Evolutionary conservation across 2,797 vertebrate species (phyloP).

Genomic region (Gymnoscopelus braueri): DNA sequence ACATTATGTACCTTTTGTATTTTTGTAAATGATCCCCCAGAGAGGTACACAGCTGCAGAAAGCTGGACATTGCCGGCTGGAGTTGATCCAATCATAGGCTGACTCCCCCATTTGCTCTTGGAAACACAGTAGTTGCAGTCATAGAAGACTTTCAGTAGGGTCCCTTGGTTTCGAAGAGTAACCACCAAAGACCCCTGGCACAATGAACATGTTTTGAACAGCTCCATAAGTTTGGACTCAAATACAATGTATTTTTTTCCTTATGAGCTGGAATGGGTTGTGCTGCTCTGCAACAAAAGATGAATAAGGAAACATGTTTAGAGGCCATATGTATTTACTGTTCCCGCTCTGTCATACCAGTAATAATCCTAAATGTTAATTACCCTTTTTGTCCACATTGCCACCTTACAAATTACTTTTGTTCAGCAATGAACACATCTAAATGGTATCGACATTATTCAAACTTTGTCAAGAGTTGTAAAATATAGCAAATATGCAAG

Average conservation of each 20-base stretch:
- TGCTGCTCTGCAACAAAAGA: background rate
- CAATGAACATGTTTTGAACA: constrained; percentile 8
- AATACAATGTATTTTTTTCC: background rate
- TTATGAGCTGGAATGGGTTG: background rate
- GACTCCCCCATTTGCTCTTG: constrained; percentile 13
- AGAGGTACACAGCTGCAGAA: constrained; percentile 13
- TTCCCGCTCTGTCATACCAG: no score
- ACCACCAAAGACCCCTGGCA: background rate
- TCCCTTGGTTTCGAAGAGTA: background rate
- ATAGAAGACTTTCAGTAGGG: constrained; percentile 7
- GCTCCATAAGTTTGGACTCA: constrained; percentile 14
- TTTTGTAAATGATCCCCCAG: constrained; percentile 19
- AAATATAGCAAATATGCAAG: no score
- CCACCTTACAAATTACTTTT: no score
- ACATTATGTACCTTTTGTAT: background rate
- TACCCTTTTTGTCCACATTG: no score
- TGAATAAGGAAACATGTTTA: no score
- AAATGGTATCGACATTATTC: no score
- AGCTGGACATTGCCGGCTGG: constrained; percentile 24
- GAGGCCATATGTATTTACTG: no score
- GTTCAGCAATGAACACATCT: no score
- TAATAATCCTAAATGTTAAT: no score
- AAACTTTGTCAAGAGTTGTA: no score
- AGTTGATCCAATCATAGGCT: constrained; percentile 17
- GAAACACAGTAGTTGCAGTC: constrained; percentile 18